Conservation (phyloP, 53 echinoderm and acorn worm genomes). For the Mesocentrotus franciscanus region DNA sequence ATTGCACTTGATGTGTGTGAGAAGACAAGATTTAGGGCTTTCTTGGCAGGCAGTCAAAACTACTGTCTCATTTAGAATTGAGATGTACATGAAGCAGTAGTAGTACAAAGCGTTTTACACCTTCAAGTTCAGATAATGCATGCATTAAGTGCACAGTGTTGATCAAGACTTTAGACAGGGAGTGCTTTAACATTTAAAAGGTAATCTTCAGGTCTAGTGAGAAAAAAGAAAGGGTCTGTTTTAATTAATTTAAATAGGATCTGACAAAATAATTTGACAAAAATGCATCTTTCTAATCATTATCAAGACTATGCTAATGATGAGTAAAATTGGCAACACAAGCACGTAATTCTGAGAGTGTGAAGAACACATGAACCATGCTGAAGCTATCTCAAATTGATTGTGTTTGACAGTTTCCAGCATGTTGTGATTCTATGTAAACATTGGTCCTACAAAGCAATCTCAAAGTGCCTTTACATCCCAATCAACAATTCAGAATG, state of each 20-base stretch:
- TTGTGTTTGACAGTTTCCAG: no score
- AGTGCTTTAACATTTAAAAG: neutral
- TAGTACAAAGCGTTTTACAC: neutral
- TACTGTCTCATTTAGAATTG: slow-evolving; percentile 30
- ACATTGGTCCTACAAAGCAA: no score
- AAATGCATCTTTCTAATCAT: no score
- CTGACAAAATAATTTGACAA: no score
- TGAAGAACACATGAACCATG: no score
- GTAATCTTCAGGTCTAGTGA: neutral
- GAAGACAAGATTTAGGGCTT: neutral
- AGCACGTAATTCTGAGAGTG: no score
- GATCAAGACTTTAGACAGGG: neutral
- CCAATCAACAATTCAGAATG: no score
- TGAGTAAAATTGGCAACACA: no score
- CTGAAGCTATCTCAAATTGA: no score
- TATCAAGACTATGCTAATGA: no score
- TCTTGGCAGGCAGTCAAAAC: slow-evolving; percentile 27
- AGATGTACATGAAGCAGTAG: neutral
- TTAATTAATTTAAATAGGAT: neutral
- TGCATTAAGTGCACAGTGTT: neutral
- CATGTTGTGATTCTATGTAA: no score
- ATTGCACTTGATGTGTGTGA: slow-evolving; percentile 8
- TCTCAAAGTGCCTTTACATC: no score
- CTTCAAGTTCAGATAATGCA: neutral
- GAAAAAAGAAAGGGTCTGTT: neutral